A percentile compares a stretch with the other conserved stretches of the same genome.
Evolutionary conservation across 1,140 invertebrate genomes (phyloP).

Genomic region (Danaus plexippus): DNA sequence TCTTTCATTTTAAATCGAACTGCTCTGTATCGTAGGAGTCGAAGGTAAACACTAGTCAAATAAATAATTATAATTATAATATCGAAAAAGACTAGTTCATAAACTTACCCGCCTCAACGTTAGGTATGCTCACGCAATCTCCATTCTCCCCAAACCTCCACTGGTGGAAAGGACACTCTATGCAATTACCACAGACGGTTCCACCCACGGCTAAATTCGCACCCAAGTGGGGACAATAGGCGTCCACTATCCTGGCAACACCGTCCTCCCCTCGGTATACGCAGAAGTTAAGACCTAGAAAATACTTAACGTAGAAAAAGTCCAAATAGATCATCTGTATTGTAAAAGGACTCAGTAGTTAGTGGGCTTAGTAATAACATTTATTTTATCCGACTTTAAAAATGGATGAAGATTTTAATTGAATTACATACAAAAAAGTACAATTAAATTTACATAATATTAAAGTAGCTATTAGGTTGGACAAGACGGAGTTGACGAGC

Average conservation of each 20-base stretch:
- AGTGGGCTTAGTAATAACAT: no score
- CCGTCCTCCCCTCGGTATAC: conserved; percentile 78
- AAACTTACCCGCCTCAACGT: conserved; percentile 41
- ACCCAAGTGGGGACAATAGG: conserved; percentile 92
- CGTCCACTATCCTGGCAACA: conserved; percentile 80
- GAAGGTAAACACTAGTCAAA: no score
- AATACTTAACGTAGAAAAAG: conserved; percentile 1
- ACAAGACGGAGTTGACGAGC: no score
- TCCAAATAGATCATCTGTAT: not conserved
- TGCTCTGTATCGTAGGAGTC: no score
- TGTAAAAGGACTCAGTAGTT: no score
- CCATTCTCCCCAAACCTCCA: conserved; percentile 88
- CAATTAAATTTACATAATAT: no score
- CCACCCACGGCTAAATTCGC: conserved; percentile 88
- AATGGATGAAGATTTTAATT: no score
- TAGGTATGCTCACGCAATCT: conserved; percentile 79
- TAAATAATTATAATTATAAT: not conserved
- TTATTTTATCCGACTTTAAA: no score
- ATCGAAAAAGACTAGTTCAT: not conserved
- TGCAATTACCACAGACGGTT: conserved; percentile 79
- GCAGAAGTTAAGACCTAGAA: conserved; percentile 81
- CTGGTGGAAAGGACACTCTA: conserved; percentile 91
- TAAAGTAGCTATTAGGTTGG: no score
- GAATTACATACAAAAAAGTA: no score
- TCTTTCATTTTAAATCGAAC: no score